phyloP scores from a whole-genome alignment of 1,140 invertebrate genomes.

The Hermetia illucens region DNA sequence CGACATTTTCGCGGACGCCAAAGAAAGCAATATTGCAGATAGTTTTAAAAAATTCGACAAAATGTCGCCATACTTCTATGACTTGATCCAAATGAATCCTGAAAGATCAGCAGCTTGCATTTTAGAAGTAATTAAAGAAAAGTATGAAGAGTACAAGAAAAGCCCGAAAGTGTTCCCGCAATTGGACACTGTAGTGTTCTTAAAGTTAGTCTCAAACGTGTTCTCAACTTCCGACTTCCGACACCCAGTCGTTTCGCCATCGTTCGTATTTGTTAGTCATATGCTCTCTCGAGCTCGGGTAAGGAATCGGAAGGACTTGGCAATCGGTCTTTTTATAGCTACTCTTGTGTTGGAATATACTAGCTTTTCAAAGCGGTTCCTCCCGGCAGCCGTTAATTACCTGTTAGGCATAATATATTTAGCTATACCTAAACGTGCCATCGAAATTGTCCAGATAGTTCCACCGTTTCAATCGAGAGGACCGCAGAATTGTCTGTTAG shows the following conservation, averaged over 20 bases:
- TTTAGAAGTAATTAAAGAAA: constrained; percentile 55
- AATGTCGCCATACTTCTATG: constrained; percentile 54
- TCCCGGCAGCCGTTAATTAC: constrained; percentile 65
- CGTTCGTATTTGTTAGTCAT: constrained; percentile 67
- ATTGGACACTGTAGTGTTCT: constrained; percentile 60
- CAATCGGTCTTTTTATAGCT: constrained; percentile 63
- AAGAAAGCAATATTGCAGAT: constrained; percentile 32
- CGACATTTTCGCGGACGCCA: constrained; percentile 38
- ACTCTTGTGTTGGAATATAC: constrained; percentile 67
- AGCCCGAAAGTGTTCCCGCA: constrained; percentile 47
- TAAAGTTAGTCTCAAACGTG: constrained; percentile 60
- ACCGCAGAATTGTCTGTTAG: constrained; percentile 36
- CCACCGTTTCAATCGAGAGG: constrained; percentile 47
- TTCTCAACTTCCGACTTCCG: constrained; percentile 81
- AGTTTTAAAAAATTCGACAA: constrained; percentile 45
- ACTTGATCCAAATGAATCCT: constrained; percentile 54
- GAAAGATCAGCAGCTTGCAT: constrained; percentile 47
- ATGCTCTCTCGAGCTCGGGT: constrained; percentile 51
- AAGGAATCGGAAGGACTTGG: constrained; percentile 46
- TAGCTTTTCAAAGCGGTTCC: constrained; percentile 60
- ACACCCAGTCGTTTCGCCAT: constrained; percentile 73
- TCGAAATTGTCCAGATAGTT: constrained; percentile 40
- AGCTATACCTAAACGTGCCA: constrained; percentile 38
- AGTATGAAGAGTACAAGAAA: constrained; percentile 49
- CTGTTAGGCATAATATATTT: constrained; percentile 53